Evolutionary conservation across 2,113 vertebrate genomes (phyloP), one percentile per base, ranked within the genome.

Genomic region (Gallinago undulata): DNA sequence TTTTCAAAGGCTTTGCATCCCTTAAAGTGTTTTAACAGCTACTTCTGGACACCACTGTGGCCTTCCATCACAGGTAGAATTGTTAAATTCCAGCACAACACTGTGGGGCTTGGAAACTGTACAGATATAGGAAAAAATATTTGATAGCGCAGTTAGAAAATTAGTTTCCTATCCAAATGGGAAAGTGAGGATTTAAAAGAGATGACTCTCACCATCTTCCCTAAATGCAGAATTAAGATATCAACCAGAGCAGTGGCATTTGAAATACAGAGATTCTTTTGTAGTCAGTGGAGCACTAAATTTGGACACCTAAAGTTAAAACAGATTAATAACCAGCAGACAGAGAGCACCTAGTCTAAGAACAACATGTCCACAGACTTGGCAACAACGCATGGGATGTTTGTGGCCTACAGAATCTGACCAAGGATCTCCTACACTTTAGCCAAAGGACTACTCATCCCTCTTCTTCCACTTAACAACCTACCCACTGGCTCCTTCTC

Each of bases 381-480:
- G 33, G 10, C 19, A 80, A 33, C 19, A 8, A 31, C 0, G 0
- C 10, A 51, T 1, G 4, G 55, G 4, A 15, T n/a, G 8, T 37
- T 39, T 84, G 15, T 59, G 28, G 3, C n/a, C 56, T 41, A 24
- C 16, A 53, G 37, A 93, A 37, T 45, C 60, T 75, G n/a, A 60
- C 18, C 43, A 90, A 30, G 16, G 11, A 55, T 24, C 6, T 74
- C 24, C 41, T 47, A 23, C 8, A 45, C 12, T 70, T n/a, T 50
- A 77, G 14, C 19, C 19, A 28, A 50, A 69, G 27, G 18, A n/a
- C 9, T 93, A 19, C 5, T 66, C 10, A 25, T 39, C 6, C 17
- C 14, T 70, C 9, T 35, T 45, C 30, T 81, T 90, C 81, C 50
- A 31, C 8, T 17, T 43, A 28, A 10, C 60, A 14, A 14, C 17